Evolutionary conservation across 2,888 invertebrate species (phyloP), one percentile per base, ranked within the genome.

Genomic region (Ditylenchus weischeri): DNA sequence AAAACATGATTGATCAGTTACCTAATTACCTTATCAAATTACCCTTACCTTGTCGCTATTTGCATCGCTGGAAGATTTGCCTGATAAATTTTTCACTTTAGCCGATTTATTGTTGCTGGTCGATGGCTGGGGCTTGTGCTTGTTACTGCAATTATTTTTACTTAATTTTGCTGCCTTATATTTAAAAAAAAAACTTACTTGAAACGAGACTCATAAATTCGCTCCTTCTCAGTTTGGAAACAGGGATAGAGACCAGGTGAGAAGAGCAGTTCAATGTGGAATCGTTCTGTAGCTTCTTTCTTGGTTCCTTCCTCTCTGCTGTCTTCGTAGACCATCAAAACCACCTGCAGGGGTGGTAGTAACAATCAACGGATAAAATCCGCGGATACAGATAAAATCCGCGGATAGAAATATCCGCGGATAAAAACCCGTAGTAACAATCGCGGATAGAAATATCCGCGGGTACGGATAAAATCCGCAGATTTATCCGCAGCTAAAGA

Each of bases 271-370:
- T 98, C 98, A 62, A 99, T 92, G 84, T 98, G 98, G 84, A 96
- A 98, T 75, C 95, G 76, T 58, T 87, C 85, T 11, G 71, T 69
- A 35, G 69, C 72, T 57, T 68, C 48, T 29, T 65, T 66, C 15
- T 36, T 54, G 7, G 64, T 50, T 88, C 88, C 0, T 90, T 90
- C 85, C 10, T 94, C 0, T 91, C 94, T 8, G 93, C 73, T 95
- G 85, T 99, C 98, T 86, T 98, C 98, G 83, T 98, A 99, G 0
- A 94, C 86, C 96, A 99, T 98, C 93, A 99, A 93, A 36, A 98
- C 92, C 15, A 79, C 73, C 71, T 78, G 69, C 11, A 69, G 65
- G 98, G 43, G 29, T n/a, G n/a, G n/a, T n/a, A n/a, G n/a, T n/a
- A n/a, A n/a, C n/a, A n/a, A n/a, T n/a, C n/a, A n/a, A n/a, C n/a